Conservation (phyloP, 2,888 invertebrate species). For the Drosophila formosana region DNA sequence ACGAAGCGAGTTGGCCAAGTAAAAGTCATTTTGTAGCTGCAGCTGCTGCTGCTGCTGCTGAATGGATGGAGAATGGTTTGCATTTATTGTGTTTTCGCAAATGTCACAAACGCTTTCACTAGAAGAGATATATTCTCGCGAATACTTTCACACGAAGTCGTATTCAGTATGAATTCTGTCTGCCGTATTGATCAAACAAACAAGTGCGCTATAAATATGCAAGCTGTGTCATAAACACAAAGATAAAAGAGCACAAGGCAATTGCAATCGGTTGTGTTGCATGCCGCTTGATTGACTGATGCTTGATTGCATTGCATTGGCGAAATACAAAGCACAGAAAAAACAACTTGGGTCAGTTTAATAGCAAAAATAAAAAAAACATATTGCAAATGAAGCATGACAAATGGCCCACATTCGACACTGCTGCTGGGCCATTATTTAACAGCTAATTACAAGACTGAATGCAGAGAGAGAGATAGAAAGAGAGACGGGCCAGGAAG, state of each 20-base stretch:
- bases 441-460: constrained; percentile 64
- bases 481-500: constrained; percentile 56
- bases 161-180: constrained; percentile 36
- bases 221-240: constrained; percentile 3
- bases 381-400: constrained; percentile 72
- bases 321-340: background rate
- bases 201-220: constrained; percentile 19
- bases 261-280: constrained; percentile 53
- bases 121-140: constrained; percentile 62
- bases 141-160: constrained; percentile 65
- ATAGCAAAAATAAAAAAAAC: constrained; percentile 44
- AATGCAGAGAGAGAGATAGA: background rate
- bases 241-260: constrained; percentile 12
- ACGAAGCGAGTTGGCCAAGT: constrained; percentile 42
- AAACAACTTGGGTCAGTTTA: constrained; percentile 67
- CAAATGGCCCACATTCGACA: constrained; percentile 71
- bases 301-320: constrained; percentile 46
- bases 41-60: constrained; percentile 35
- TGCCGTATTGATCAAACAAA: constrained; percentile 67
- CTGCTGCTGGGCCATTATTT: constrained; percentile 65
- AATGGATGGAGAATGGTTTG: constrained; percentile 26
- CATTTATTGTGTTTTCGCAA: constrained; percentile 40
- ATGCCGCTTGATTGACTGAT: constrained; percentile 51
- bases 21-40: constrained; percentile 53
- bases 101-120: constrained; percentile 74